Conservation (phyloP, 2,113 vertebrate genomes). For the Vulpes lagopus region DNA sequence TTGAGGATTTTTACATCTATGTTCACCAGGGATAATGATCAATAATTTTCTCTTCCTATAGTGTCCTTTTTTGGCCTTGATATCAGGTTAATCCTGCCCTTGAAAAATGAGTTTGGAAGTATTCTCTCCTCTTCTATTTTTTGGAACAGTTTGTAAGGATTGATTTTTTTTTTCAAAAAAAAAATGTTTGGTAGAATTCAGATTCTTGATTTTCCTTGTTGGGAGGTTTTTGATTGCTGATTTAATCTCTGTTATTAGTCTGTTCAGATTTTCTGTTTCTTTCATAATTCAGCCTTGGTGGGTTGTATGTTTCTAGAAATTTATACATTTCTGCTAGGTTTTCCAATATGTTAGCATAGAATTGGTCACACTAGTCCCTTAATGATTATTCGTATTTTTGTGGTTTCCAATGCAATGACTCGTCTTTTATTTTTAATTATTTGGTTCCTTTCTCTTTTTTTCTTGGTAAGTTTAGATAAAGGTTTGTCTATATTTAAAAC, state of each 20-base stretch:
- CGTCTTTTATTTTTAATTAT: background rate
- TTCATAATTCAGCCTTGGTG: background rate
- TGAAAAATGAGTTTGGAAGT: background rate
- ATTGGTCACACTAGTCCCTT: background rate
- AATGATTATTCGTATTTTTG: background rate
- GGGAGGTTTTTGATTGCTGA: background rate
- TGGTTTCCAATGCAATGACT: no score
- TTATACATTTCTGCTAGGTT: background rate
- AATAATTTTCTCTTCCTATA: background rate
- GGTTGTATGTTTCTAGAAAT: background rate
- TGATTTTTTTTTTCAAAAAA: background rate
- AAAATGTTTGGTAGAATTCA: background rate
- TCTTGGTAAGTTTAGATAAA: background rate
- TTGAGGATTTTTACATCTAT: background rate
- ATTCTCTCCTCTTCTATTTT: background rate
- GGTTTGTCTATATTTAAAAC: background rate
- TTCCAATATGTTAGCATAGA: background rate
- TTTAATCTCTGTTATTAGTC: background rate
- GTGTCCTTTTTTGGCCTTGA: background rate
- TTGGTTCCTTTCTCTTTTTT: background rate
- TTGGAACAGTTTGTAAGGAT: background rate
- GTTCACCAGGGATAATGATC: background rate
- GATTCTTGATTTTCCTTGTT: no score
- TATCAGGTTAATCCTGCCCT: background rate
- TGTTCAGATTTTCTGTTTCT: background rate